Base-by-base conservation (phyloP, 2,113 vertebrate species). In the Oryzias woworae region DNA sequence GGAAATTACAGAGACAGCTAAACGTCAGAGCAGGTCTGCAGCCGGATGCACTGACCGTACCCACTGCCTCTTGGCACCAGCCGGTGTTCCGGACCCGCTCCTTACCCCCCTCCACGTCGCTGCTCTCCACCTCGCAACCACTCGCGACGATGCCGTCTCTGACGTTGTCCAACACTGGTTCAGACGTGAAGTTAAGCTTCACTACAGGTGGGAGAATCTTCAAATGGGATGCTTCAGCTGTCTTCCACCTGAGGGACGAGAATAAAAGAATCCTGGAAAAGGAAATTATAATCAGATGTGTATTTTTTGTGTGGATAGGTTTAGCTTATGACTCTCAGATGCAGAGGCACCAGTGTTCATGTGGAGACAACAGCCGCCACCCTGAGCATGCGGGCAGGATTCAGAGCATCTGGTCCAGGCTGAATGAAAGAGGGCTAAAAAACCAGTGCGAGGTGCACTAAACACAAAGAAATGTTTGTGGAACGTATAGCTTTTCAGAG, bases 281-380 rank as follows among this genome's bases (percentile, higher is more conserved):
- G 16, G 16, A 5, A 16, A 45, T 16, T 45, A 16, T 4, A 45
- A 45, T 45, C 12, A 56, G 47, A 14, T 62, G 45, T 68, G 45
- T 60, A 3, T 71, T 65, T 4, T 80, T 50, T 80, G 1, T 75
- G 16, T 73, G 0, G 63, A 1, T 75, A 98, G 97, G 97, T 58
- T 88, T 98, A 69, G 94, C 94, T 13, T 98, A 95, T 3, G 96
- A 98, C 60, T 90, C 93, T 0, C 92, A 94, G 69, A 97, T 98
- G 95, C 92, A 95, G 78, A 98, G 95, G 70, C 94, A 96, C 65
- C 94, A 95, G n/a, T 97, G 94, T 78, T 91, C 90, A 56, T 98
- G 96, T 0, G 94, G 95, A 0, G 94, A 98, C 86, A 95, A 93
- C 90, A 96, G 94, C 85, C 91, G 88, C 57, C 94, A 96, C 60